phyloP scores from a whole-genome alignment of 2,888 invertebrate genomes.

The Zaprionus lineosus region DNA sequence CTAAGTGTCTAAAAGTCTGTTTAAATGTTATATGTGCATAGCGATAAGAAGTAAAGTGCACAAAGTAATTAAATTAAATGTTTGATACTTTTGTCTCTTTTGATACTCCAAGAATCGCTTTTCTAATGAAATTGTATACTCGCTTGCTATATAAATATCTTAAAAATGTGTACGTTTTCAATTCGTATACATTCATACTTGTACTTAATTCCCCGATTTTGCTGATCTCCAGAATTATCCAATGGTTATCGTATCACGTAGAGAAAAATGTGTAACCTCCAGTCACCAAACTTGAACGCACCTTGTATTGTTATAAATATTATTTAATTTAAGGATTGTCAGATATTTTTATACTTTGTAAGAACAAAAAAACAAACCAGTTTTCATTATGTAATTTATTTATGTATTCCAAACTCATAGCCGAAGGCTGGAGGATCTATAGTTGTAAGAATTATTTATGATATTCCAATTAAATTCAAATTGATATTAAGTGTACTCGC shows the following conservation, averaged over 20 bases:
- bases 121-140: slow-evolving; percentile 41
- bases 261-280: background rate
- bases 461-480: slow-evolving; percentile 54
- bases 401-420: slow-evolving; percentile 53
- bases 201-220: slow-evolving; percentile 54
- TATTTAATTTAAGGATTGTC: slow-evolving; percentile 20
- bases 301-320: slow-evolving; percentile 23
- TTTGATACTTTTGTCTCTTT: slow-evolving; percentile 59
- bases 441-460: slow-evolving; percentile 72
- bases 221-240: slow-evolving; percentile 56
- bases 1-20: slow-evolving; percentile 52
- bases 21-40: slow-evolving; percentile 38
- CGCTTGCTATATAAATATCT: slow-evolving; percentile 27
- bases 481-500: slow-evolving; percentile 57
- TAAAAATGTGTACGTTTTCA: background rate
- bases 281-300: slow-evolving; percentile 7
- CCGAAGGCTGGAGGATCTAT: slow-evolving; percentile 35
- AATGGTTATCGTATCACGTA: slow-evolving; percentile 1
- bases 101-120: slow-evolving; percentile 69
- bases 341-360: slow-evolving; percentile 34
- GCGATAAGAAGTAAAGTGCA: slow-evolving; percentile 27
- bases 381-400: slow-evolving; percentile 27
- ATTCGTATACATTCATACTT: slow-evolving; percentile 27
- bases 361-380: slow-evolving; percentile 18
- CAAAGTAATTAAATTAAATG: slow-evolving; percentile 54